Evolutionary conservation across 2,797 vertebrate genomes (phyloP).

Genomic region (Lagodon rhomboides): DNA sequence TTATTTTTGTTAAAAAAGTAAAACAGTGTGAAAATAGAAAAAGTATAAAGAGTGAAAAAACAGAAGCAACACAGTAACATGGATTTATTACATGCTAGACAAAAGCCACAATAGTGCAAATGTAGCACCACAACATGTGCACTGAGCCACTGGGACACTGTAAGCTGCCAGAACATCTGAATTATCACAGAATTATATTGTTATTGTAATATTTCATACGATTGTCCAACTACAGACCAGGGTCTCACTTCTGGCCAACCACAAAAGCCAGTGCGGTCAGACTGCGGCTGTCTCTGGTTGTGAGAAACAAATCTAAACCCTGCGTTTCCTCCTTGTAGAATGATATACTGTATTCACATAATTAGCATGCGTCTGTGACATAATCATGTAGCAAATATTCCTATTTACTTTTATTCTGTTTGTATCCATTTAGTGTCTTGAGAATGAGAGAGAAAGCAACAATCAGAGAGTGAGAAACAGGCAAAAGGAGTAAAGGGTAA

Average conservation of each 20-base stretch:
- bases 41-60: background rate
- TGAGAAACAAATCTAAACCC: background rate
- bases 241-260: slow-evolving; percentile 25
- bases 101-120: slow-evolving; percentile 2
- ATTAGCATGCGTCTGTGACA: background rate
- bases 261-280: slow-evolving; percentile 49
- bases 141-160: background rate
- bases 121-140: background rate
- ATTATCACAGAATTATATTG: slow-evolving; percentile 5
- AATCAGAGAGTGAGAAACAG: background rate
- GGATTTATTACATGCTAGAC: background rate
- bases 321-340: background rate
- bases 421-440: background rate
- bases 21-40: background rate
- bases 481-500: background rate
- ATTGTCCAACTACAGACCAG: slow-evolving; percentile 7
- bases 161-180: slow-evolving; percentile 17
- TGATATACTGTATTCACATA: slow-evolving; percentile 11
- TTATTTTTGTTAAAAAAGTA: background rate
- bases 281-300: slow-evolving; percentile 25
- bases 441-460: background rate
- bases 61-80: background rate
- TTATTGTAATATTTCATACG: slow-evolving; percentile 35
- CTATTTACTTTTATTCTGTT: background rate
- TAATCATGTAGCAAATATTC: background rate